Evolutionary conservation across 2,888 invertebrate genomes (phyloP), one percentile per base, ranked within the genome.

Genomic region (Raillietiella orientalis): DNA sequence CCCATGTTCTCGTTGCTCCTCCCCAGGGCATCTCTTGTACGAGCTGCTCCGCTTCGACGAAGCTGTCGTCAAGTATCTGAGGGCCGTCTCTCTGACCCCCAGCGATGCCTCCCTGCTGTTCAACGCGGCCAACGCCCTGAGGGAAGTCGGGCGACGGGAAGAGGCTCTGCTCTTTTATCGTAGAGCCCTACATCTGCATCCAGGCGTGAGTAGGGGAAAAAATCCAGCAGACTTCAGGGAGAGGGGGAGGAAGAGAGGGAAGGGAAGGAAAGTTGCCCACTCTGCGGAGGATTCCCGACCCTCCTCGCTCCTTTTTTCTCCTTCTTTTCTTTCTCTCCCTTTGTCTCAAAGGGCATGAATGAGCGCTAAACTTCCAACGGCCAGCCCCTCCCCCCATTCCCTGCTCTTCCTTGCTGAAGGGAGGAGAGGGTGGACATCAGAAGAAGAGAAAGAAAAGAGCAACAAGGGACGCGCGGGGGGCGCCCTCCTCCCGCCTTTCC

Each of bases 81-180:
- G 59, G 29, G 75, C 79, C 0, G 70, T 75, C 1, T 61, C 66
- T 36, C 47, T 77, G 29, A 58, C 65, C 24, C 67, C 74, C 0
- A 52, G 57, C 17, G 74, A 82, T 43, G 71, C 75, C 44, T 66
- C 67, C 32, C 53, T 79, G 23, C 63, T 72, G 14, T 71, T 79
- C 32, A 67, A 72, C 16, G 74, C 79, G 10, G 87, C 84, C 17
- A 71, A 77, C 15, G 70, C 75, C 1, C 54, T 82, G 35, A 54
- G 82, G 25, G 66, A 77, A 41, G 66, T 72, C 12, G 64, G 66
- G 28, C 59, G 69, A 28, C 67, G 71, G 37, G 54, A 57, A 20
- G 67, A 72, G 33, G 79, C 84, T 0, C 84, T 84, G 44, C 50
- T 58, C 29, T 74, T 74, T 64, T 87, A 87, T 49, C 58, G 69